Percentiles rank a stretch among this genome's conserved stretches.
Conservation (phyloP, 2,888 invertebrate species). For the Zonitis immaculata region DNA sequence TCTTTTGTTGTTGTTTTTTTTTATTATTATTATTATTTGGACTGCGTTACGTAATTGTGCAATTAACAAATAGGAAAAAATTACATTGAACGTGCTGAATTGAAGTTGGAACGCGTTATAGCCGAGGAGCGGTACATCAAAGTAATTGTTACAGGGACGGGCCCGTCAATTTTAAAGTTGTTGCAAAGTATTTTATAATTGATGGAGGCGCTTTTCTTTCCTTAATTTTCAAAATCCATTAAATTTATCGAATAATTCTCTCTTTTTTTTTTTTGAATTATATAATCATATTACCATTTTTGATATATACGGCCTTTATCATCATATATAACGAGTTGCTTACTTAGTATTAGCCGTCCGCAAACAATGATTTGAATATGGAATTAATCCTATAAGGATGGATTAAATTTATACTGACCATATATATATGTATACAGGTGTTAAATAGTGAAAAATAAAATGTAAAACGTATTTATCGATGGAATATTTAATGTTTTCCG, state of each 20-base stretch:
- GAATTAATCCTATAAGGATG: constrained; percentile 25
- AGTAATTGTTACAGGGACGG: constrained; percentile 10
- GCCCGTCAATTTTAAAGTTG: constrained; percentile 3
- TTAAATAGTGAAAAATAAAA: constrained; percentile 6
- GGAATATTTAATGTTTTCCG: not conserved
- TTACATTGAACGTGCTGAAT: constrained; percentile 5
- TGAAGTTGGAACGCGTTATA: constrained; percentile 10
- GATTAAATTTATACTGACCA: constrained; percentile 19
- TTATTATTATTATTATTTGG: too few relatives aligned
- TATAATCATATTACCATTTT: constrained; percentile 6
- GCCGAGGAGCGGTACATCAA: constrained; percentile 13
- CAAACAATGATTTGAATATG: constrained; percentile 31
- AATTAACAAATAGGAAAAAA: constrained; percentile 11
- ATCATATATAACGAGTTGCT: constrained; percentile 48
- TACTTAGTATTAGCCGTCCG: constrained; percentile 33
- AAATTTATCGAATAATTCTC: not conserved
- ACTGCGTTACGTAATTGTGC: constrained; percentile 3
- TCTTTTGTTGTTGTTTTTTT: too few relatives aligned
- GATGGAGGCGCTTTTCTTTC: not conserved
- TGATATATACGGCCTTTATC: constrained; percentile 34
- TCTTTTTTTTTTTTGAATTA: not conserved
- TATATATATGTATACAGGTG: too few relatives aligned
- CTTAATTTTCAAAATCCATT: not conserved
- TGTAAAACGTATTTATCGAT: not conserved
- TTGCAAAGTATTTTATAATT: constrained; percentile 2